phyloP scores from a whole-genome alignment of 2,797 vertebrate genomes.

The Agapornis canus region DNA sequence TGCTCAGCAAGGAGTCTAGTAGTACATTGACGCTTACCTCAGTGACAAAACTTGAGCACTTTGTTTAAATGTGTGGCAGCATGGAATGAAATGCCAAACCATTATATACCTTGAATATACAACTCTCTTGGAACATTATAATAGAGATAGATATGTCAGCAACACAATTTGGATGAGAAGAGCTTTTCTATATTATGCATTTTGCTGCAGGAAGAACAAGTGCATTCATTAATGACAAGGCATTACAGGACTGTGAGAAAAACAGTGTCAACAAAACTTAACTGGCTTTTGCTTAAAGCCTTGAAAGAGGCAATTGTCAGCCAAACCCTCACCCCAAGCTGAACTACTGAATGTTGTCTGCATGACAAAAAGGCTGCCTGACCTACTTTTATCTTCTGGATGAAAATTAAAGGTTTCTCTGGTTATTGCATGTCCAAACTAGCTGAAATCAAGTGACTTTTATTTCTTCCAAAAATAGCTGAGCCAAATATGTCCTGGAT shows the following conservation, averaged over 20 bases:
- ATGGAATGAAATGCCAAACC: background rate
- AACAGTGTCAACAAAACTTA: background rate
- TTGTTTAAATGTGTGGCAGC: background rate
- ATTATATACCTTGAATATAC: background rate
- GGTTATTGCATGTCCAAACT: background rate
- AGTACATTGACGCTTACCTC: background rate
- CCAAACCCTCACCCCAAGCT: background rate
- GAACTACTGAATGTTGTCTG: background rate
- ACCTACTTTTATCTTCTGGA: constrained; percentile 43
- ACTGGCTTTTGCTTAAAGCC: constrained; percentile 9
- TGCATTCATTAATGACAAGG: background rate
- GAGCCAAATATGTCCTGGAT: background rate
- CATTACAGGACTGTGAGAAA: background rate
- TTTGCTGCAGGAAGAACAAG: constrained; percentile 15
- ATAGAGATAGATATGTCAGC: background rate
- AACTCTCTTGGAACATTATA: background rate
- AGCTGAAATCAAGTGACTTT: background rate
- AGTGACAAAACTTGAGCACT: background rate
- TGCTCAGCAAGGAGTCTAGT: background rate
- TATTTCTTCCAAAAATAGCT: background rate
- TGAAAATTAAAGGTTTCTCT: background rate
- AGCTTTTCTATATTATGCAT: background rate
- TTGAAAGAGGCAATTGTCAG: constrained; percentile 5
- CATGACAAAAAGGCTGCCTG: background rate
- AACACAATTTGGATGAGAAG: background rate